A percentile compares a stretch with the other conserved stretches of the same genome.
Evolutionary conservation across 2,797 vertebrate genomes (phyloP).

Genomic region (Cuniculus paca): DNA sequence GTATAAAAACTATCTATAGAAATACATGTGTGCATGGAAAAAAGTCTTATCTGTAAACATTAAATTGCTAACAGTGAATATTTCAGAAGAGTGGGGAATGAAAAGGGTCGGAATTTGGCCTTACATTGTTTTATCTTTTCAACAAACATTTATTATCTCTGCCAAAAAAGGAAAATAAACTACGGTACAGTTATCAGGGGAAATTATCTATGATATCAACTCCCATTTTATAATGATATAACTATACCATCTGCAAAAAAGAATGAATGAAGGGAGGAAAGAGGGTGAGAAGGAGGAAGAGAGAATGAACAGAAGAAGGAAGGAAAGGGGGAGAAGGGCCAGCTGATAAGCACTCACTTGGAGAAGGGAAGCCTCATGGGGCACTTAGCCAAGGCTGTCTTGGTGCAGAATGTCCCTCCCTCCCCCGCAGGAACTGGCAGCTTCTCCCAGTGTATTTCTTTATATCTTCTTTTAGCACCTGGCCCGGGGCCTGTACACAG

Average conservation of each 20-base stretch:
- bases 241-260: background rate
- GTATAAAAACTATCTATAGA: background rate
- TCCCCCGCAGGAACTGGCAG: background rate
- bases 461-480: background rate
- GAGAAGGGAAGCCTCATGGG: background rate
- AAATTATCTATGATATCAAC: background rate
- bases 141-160: background rate
- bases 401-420: background rate
- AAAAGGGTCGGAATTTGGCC: background rate
- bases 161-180: constrained; percentile 29
- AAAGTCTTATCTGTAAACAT: background rate
- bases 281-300: no score
- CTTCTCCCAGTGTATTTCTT: background rate
- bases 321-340: background rate
- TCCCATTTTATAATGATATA: background rate
- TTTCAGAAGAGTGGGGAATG: no score
- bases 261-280: background rate
- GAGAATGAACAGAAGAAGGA: no score
- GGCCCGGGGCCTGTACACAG: background rate
- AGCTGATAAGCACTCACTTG: background rate
- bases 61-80: background rate
- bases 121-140: background rate
- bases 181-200: background rate
- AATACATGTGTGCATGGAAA: background rate
- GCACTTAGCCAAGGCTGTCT: background rate